Evolutionary conservation across 92 coral and sea anemone species (phyloP).

Genomic region (Epizoanthus scotinus): DNA sequence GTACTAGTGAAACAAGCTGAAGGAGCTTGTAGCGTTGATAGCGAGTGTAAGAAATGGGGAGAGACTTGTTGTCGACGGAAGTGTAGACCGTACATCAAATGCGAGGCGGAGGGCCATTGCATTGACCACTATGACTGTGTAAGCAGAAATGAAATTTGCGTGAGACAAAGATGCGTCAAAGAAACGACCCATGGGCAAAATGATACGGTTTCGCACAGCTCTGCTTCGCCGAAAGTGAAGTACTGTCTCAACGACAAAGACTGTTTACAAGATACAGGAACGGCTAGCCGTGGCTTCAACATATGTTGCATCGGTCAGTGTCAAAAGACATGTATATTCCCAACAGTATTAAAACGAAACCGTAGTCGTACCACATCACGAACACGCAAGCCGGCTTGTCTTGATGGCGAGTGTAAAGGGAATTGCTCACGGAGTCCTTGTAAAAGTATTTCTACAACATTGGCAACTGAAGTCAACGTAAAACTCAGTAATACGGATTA

Average conservation of each 20-base stretch:
- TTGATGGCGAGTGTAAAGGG: not conserved
- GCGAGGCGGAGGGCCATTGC: constrained; percentile 25
- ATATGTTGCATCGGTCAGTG: constrained; percentile 26
- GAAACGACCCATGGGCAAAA: not conserved
- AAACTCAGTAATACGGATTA: not conserved
- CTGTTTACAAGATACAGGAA: not conserved
- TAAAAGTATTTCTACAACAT: not conserved
- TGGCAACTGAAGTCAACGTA: not conserved
- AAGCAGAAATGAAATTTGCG: constrained; percentile 21
- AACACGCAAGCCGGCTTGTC: constrained; percentile 3
- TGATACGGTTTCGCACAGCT: not conserved
- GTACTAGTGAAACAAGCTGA: not conserved
- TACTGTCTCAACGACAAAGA: not conserved
- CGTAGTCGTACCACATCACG: not conserved
- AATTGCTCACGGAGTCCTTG: not conserved
- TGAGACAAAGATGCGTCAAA: constrained; percentile 23
- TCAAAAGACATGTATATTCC: not conserved
- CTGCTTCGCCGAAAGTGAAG: not conserved
- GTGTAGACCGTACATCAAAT: not conserved
- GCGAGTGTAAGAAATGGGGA: constrained; percentile 2
- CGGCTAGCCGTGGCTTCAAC: constrained; percentile 11
- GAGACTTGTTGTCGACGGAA: constrained; percentile 20
- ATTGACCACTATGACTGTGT: constrained; percentile 27
- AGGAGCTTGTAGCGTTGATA: not conserved
- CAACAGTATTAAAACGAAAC: not conserved